These are phyloP conservation scores for Lasaia peninsularis DNA, from an alignment of 1,140 invertebrate genomes.

Conservation along the genomic window DNA sequence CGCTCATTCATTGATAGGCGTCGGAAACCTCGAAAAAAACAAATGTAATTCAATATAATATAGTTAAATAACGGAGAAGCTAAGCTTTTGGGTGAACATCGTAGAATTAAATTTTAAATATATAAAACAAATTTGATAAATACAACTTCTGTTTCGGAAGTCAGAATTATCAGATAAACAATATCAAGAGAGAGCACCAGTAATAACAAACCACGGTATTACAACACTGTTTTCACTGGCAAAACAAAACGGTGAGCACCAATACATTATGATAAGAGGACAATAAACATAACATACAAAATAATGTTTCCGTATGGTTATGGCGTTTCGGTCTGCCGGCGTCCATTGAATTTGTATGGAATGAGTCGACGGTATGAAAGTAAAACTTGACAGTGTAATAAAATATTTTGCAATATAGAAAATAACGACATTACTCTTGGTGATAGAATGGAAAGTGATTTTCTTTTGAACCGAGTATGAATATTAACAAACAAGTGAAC, in stretches of 20 bases:
- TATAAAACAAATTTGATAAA: no score
- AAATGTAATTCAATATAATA: no score
- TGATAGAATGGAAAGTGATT: neutral
- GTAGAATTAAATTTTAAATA: no score
- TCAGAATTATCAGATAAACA: no score
- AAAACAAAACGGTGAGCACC: slow-evolving; percentile 11
- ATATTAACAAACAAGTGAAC: neutral
- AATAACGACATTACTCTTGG: neutral
- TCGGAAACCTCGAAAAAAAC: no score
- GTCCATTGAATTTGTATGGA: slow-evolving; percentile 11
- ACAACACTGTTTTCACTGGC: slow-evolving; percentile 6
- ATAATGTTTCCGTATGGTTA: slow-evolving; percentile 9
- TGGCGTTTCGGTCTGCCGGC: slow-evolving; percentile 7
- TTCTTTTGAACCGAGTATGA: neutral
- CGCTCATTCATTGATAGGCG: no score
- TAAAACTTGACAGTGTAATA: slow-evolving; percentile 13
- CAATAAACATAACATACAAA: slow-evolving; percentile 11
- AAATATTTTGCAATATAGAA: slow-evolving; percentile 6
- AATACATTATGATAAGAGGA: slow-evolving; percentile 6
- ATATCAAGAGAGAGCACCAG: neutral
- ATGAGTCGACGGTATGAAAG: slow-evolving; percentile 10
- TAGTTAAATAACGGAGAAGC: no score
- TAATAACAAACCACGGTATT: slow-evolving; percentile 5
- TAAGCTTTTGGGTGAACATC: no score
- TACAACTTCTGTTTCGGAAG: no score